Evolutionary conservation across 2,797 vertebrate species (phyloP).

Genomic region (Lates japonicus): DNA sequence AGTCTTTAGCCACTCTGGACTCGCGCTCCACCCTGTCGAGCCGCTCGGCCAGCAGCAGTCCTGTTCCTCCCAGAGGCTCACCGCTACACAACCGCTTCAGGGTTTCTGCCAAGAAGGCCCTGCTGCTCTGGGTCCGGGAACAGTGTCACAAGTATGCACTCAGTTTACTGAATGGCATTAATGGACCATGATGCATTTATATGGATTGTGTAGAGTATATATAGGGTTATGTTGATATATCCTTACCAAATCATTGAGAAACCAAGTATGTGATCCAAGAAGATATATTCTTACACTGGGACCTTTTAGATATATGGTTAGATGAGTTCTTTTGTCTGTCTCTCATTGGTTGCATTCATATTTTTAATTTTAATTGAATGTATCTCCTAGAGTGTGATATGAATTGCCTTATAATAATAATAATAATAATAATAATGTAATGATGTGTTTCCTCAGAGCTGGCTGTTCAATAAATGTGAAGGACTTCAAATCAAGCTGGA

Average conservation of each 20-base stretch:
- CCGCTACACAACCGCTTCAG: slow-evolving; percentile 89
- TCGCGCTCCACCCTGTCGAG: slow-evolving; percentile 81
- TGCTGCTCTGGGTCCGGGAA: slow-evolving; percentile 94
- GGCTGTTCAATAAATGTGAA: slow-evolving; percentile 87
- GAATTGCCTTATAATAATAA: background rate
- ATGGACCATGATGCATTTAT: background rate
- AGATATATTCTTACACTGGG: background rate
- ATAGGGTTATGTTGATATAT: background rate
- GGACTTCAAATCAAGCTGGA: slow-evolving; percentile 96
- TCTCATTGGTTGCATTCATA: background rate
- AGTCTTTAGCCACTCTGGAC: slow-evolving; percentile 83
- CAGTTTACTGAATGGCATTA: background rate
- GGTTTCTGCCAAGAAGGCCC: slow-evolving; percentile 94
- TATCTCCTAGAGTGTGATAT: background rate
- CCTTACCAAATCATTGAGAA: background rate
- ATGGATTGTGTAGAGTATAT: background rate
- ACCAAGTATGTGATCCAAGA: slow-evolving; percentile 5
- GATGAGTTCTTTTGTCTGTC: background rate
- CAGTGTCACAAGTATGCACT: slow-evolving; percentile 88
- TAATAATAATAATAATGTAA: background rate
- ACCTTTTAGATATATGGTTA: background rate
- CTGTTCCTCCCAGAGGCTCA: slow-evolving; percentile 80
- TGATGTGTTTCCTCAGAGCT: slow-evolving; percentile 65
- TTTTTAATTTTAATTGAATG: background rate
- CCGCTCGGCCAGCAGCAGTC: slow-evolving; percentile 84